These are phyloP conservation scores for Coptodon bakossiorum DNA, from an alignment of 2,113 vertebrate genomes.

Conservation along the genomic window DNA sequence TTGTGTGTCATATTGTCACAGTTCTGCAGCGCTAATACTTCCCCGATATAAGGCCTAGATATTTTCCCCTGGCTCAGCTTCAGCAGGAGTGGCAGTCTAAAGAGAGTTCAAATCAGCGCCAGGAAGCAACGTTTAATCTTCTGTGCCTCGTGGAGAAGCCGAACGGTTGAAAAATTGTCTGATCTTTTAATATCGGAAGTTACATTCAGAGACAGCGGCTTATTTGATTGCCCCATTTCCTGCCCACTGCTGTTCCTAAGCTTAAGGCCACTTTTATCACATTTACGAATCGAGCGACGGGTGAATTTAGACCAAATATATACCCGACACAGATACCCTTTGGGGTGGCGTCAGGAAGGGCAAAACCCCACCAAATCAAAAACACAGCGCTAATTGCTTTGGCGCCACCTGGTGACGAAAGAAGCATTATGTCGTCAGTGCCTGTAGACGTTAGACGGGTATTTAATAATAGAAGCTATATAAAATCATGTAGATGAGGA, in stretches of 20 bases:
- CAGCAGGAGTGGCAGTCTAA: not conserved
- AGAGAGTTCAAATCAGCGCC: not conserved
- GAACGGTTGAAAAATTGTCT: not conserved
- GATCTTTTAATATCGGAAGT: not conserved
- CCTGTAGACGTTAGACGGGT: not conserved
- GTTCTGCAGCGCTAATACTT: not conserved
- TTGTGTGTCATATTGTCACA: not conserved
- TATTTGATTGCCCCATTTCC: not conserved
- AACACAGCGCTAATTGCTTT: not conserved
- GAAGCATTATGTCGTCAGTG: not conserved
- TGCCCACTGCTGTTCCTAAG: not conserved
- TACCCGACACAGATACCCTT: not conserved
- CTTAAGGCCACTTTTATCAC: not conserved
- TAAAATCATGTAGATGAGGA: not conserved
- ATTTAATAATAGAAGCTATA: not conserved
- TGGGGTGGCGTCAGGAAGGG: not conserved
- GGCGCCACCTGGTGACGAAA: not conserved
- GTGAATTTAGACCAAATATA: not conserved
- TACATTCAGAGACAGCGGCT: not conserved
- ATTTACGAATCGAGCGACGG: not conserved
- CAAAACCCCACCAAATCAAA: not conserved
- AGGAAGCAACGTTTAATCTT: not conserved
- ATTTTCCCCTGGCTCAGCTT: not conserved
- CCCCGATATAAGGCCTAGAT: not conserved
- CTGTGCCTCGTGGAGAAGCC: not conserved